These are phyloP conservation scores for Pseudopipra pipra DNA, from an alignment of 2,113 vertebrate genomes.

Conservation along the genomic window DNA sequence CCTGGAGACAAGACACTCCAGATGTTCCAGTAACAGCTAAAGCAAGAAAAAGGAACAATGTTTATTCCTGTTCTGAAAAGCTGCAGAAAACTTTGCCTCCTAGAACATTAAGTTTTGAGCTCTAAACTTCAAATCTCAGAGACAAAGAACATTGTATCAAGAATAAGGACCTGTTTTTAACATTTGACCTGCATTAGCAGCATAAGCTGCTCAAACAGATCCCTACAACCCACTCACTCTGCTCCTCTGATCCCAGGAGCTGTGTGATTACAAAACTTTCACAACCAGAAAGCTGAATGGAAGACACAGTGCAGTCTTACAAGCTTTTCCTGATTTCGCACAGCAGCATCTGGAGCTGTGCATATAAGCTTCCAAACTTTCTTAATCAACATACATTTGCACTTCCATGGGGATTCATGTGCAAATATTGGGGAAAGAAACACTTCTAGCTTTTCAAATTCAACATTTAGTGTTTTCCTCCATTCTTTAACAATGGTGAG, in stretches of 20 bases:
- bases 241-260: neutral
- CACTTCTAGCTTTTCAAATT: neutral
- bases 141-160: neutral
- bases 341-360: neutral
- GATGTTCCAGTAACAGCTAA: constrained; percentile 91
- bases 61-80: neutral
- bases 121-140: neutral
- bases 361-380: neutral
- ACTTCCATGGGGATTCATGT: neutral
- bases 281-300: neutral
- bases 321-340: neutral
- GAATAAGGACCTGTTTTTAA: fast-evolving
- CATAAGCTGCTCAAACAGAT: neutral
- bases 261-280: neutral
- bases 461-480: neutral
- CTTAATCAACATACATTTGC: neutral
- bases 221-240: neutral
- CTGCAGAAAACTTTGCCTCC: neutral
- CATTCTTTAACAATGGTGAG: neutral
- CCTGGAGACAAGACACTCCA: constrained; percentile 95
- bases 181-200: neutral
- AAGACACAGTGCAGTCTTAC: neutral
- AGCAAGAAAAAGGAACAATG: neutral
- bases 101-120: neutral
- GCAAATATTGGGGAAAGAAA: neutral